These are phyloP conservation scores for Kryphioiulus occultus DNA, from an alignment of 2,888 invertebrate genomes.

Conservation along the genomic window DNA sequence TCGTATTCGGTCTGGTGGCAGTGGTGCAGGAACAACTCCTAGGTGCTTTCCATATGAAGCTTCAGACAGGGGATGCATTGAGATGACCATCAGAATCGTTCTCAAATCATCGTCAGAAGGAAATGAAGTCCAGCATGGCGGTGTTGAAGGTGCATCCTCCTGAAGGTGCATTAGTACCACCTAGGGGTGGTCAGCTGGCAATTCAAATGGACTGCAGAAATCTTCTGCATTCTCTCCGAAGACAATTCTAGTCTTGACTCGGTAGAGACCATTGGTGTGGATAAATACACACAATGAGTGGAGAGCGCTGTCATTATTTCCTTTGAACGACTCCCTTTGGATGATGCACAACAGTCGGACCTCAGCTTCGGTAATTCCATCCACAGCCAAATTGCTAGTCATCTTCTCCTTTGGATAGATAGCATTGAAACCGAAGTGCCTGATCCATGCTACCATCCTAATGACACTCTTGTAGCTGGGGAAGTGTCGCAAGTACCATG, in stretches of 20 bases:
- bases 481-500: not conserved
- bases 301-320: not conserved
- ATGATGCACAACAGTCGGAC: not conserved
- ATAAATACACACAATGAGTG: not conserved
- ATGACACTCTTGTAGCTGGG: not conserved
- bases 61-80: no score
- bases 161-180: not conserved
- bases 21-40: not conserved
- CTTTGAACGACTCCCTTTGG: not conserved
- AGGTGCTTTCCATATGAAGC: no score
- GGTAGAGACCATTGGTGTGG: not conserved
- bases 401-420: not conserved
- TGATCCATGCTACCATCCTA: not conserved
- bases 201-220: not conserved
- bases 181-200: not conserved
- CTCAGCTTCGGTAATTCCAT: not conserved
- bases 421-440: not conserved
- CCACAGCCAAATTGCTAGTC: not conserved
- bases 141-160: not conserved
- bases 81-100: no score
- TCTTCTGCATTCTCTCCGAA: not conserved
- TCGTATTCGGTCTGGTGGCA: not conserved
- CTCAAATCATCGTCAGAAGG: no score
- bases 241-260: not conserved
- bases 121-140: not conserved